These are phyloP conservation scores for Zosterops pallidus DNA, from an alignment of 2,113 vertebrate species.

Conservation along the genomic window DNA sequence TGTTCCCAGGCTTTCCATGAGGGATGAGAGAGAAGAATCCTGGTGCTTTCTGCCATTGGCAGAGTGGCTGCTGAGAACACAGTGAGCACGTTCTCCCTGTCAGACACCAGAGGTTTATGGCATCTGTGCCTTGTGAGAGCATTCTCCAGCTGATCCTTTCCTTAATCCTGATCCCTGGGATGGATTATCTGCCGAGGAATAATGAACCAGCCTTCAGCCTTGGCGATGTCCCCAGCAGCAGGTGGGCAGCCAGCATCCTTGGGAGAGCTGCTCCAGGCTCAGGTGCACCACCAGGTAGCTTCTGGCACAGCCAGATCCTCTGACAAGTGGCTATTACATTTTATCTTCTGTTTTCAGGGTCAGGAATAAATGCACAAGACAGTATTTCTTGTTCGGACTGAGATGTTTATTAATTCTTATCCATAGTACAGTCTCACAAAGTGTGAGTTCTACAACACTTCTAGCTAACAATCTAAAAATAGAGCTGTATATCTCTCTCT, in stretches of 20 bases:
- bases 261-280: not conserved
- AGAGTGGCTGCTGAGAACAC: not conserved
- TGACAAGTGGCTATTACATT: not conserved
- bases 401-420: too few species aligned
- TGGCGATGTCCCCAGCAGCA: accelerated
- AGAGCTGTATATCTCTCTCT: too few species aligned
- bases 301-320: not conserved
- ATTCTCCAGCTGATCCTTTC: not conserved
- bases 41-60: not conserved
- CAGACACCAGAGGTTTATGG: accelerated
- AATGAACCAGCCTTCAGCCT: not conserved
- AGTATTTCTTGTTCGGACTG: too few species aligned
- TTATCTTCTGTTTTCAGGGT: too few species aligned
- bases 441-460: too few species aligned
- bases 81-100: accelerated
- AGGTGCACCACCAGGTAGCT: not conserved
- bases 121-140: not conserved
- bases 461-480: too few species aligned
- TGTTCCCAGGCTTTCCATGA: not conserved
- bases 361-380: too few species aligned
- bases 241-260: not conserved
- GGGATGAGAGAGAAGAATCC: not conserved
- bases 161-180: not conserved
- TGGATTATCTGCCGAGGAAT: not conserved
- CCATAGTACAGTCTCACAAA: too few species aligned